These are phyloP conservation scores for Sebastes kiyomatsui DNA, from an alignment of 2,797 vertebrate species.

Conservation along the genomic window DNA sequence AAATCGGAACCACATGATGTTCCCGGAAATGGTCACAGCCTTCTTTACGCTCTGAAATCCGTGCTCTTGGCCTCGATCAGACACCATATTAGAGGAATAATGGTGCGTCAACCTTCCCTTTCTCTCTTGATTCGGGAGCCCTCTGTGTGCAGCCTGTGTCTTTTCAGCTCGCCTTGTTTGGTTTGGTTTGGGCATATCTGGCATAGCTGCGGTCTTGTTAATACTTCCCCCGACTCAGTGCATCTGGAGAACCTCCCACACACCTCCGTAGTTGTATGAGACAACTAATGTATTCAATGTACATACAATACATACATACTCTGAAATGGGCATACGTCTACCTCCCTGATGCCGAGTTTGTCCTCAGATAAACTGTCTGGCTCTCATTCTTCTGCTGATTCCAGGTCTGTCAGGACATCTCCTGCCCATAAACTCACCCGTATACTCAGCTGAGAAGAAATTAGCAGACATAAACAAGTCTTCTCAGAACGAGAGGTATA, in stretches of 20 bases:
- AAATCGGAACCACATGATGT: slow-evolving; percentile 30
- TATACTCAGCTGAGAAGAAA: not conserved
- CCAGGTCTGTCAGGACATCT: slow-evolving; percentile 75
- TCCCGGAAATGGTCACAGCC: slow-evolving; percentile 8
- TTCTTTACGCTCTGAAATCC: not conserved
- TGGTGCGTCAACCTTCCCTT: not conserved
- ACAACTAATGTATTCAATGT: slow-evolving; percentile 20
- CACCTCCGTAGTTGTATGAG: slow-evolving; percentile 29
- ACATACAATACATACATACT: not conserved
- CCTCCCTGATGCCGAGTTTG: not conserved
- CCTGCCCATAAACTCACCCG: slow-evolving; percentile 59
- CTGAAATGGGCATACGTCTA: not conserved
- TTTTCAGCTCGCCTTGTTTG: slow-evolving; percentile 48
- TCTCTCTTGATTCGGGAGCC: slow-evolving; percentile 26
- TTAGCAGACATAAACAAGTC: slow-evolving; percentile 44
- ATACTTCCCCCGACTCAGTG: slow-evolving; percentile 29
- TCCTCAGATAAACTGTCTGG: slow-evolving; percentile 31
- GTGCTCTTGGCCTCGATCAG: slow-evolving; percentile 11
- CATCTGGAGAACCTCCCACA: slow-evolving; percentile 48
- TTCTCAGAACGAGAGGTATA: slow-evolving; percentile 41
- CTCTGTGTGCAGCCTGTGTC: slow-evolving; percentile 34
- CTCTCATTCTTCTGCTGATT: slow-evolving; percentile 62
- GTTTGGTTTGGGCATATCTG: slow-evolving; percentile 54
- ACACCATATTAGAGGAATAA: slow-evolving; percentile 22
- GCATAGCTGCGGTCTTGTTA: slow-evolving; percentile 61